Evolutionary conservation across 2,113 vertebrate genomes (phyloP), one percentile per base, ranked within the genome.

Genomic region (Columba livia): DNA sequence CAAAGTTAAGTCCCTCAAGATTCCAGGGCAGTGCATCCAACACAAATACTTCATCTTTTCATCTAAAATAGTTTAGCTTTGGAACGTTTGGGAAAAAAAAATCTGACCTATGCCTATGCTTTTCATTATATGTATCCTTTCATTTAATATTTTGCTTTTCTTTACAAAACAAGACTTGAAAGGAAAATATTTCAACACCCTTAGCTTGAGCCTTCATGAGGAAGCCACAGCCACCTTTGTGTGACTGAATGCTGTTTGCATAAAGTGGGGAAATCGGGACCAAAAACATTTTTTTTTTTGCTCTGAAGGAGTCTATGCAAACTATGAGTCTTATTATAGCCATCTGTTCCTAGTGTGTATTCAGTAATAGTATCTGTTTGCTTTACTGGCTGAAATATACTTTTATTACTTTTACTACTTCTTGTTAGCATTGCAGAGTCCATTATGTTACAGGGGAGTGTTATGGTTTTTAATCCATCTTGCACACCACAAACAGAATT

Each of bases 391-490:
- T 84, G 50, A 75, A 95, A 92, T 92, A 70, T 53, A 79, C n/a
- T 90, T 95, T 72, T 93, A 93, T 86, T 95, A 72, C 48, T 54
- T 90, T 93, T 86, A 88, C 57, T 77, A 73, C 61, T 88, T 84
- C 73, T 95, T 94, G 57, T 86, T 95, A 95, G 61, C 44, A 24
- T 19, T 69, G 48, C 48, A 40, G 79, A 86, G 54, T 79, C 57
- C 79, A 60, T 94, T 83, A 62, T 40, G 28, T 60, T 90, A 64
- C 53, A 61, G 15, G 8, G n/a, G 44, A 80, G 4, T 44, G 34
- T 44, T 50, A 24, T 0, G 28, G 25, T 2, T 36, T 93, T 88
- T 91, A 92, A 79, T 61, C 47, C 32, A 21, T 47, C 65, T 87
- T 51, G 70, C 83, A 90, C 25, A 89, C 26, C 54, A 57, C 57